These are phyloP conservation scores for Arctocebus calabarensis DNA, from an alignment of 2,797 vertebrate species.

Conservation along the genomic window DNA sequence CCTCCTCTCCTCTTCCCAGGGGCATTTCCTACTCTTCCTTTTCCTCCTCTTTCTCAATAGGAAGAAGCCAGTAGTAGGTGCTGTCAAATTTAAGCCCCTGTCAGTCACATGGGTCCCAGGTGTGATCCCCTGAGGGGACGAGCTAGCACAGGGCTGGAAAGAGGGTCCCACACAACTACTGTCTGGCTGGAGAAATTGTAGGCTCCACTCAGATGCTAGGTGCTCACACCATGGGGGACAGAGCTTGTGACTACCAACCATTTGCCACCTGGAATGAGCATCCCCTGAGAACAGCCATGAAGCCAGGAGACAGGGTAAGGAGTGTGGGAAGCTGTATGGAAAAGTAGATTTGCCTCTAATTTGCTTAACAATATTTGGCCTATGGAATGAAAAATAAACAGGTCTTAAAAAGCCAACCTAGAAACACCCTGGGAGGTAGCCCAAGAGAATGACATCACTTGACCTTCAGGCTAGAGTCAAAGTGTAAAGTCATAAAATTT, in stretches of 20 bases:
- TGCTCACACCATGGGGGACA: neutral
- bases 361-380: neutral
- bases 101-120: neutral
- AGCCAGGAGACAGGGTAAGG: neutral
- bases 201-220: neutral
- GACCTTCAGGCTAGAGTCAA: neutral
- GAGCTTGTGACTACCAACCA: neutral
- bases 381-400: conserved; percentile 17
- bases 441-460: neutral
- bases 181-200: neutral
- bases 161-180: neutral
- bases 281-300: neutral
- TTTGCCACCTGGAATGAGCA: neutral
- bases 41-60: neutral
- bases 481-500: neutral
- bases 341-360: neutral
- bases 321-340: neutral
- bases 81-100: neutral
- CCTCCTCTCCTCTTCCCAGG: no score
- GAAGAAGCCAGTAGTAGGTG: neutral
- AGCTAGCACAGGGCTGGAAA: neutral
- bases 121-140: neutral
- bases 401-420: neutral
- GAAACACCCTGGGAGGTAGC: neutral
- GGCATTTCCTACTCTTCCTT: neutral